phyloP scores from a whole-genome alignment of 2,888 invertebrate genomes.

The Drosophila mulleri region DNA sequence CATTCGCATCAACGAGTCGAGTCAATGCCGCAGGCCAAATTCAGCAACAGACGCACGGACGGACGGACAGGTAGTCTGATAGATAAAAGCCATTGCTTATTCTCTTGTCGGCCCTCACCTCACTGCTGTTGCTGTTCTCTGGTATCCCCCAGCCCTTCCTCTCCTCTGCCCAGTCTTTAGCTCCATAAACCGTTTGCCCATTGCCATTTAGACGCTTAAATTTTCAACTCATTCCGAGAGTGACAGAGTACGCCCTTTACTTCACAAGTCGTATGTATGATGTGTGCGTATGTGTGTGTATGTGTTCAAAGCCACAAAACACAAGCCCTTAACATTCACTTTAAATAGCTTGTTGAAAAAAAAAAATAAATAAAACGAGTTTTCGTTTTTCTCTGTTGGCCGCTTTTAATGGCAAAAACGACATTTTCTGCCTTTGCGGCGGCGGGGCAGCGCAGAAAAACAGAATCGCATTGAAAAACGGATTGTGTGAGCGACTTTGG shows the following conservation, averaged over 20 bases:
- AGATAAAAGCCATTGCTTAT: conserved; percentile 24
- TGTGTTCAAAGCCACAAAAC: conserved; percentile 41
- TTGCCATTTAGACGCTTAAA: conserved; percentile 20
- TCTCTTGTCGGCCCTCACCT: conserved; percentile 1
- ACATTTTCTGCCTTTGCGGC: conserved; percentile 57
- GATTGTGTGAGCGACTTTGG: conserved; percentile 22
- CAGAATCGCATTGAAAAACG: conserved; percentile 14
- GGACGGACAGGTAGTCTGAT: conserved; percentile 13
- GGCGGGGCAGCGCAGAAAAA: conserved; percentile 32
- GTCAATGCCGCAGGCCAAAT: conserved; percentile 31
- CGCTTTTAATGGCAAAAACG: conserved; percentile 69
- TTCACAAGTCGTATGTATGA: not conserved
- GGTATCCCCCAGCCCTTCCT: not conserved
- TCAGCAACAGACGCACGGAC: conserved; percentile 5
- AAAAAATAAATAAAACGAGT: conserved; percentile 58
- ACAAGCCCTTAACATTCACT: conserved; percentile 76
- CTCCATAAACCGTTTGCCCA: conserved; percentile 2
- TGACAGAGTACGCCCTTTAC: conserved; percentile 47
- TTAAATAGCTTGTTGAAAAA: conserved; percentile 65
- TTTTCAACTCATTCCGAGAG: conserved; percentile 44
- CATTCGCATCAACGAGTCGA: conserved; percentile 33
- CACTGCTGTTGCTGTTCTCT: not conserved
- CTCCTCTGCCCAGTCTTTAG: not conserved
- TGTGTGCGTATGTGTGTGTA: not conserved
- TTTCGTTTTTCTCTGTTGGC: conserved; percentile 61